Conservation (phyloP, 2,888 invertebrate species). For the Boloria euphrosyne region DNA sequence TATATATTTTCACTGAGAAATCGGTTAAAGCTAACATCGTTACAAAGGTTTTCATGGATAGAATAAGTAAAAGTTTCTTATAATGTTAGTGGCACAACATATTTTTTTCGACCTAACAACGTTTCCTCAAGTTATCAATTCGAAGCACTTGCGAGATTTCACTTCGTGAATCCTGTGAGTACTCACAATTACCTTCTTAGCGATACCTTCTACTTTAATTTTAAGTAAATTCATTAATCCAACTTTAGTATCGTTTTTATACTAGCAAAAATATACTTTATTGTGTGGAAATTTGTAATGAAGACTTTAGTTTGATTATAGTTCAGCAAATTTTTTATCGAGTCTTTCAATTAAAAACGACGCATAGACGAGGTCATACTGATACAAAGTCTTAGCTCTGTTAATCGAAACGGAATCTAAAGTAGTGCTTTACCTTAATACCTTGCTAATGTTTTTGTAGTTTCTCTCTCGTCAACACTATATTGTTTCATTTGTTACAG, state of each 20-base stretch:
- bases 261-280: no score
- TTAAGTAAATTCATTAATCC: no score
- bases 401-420: constrained; percentile 27
- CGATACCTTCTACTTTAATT: background rate
- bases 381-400: constrained; percentile 20
- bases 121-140: constrained; percentile 38
- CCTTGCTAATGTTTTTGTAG: constrained; percentile 24
- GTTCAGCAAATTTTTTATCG: background rate
- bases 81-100: constrained; percentile 6
- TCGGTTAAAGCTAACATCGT: no score
- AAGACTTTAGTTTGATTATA: background rate
- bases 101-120: constrained; percentile 27
- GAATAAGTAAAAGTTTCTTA: constrained; percentile 8
- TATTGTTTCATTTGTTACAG: constrained; percentile 35
- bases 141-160: constrained; percentile 41
- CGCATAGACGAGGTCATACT: constrained; percentile 18
- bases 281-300: no score
- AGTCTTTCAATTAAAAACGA: constrained; percentile 14
- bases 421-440: constrained; percentile 27
- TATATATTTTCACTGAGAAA: no score
- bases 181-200: constrained; percentile 17
- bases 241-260: no score
- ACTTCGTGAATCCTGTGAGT: constrained; percentile 32
- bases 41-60: no score
- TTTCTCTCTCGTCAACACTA: constrained; percentile 23